Conservation (phyloP, 2,113 vertebrate genomes). For the Gobiocypris rarus region DNA sequence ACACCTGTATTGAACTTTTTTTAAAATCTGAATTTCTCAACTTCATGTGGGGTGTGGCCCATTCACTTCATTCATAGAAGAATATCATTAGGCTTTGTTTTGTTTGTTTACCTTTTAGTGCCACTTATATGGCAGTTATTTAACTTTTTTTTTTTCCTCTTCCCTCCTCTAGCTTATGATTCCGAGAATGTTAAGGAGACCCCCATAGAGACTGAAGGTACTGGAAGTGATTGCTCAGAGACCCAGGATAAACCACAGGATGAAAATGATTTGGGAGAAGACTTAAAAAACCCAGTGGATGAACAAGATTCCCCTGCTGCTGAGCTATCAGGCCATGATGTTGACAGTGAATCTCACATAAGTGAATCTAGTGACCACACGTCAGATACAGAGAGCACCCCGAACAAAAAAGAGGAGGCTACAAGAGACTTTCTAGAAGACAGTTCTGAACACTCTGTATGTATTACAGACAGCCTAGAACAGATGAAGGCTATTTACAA, state of each 20-base stretch:
- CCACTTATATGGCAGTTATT: not conserved
- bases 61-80: not conserved
- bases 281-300: conserved; percentile 77
- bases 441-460: conserved; percentile 75
- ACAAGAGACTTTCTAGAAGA: conserved; percentile 70
- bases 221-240: conserved; percentile 76
- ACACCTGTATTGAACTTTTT: not conserved
- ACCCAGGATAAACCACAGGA: conserved; percentile 82
- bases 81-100: not conserved
- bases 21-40: not conserved
- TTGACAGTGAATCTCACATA: conserved; percentile 94
- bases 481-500: conserved; percentile 99
- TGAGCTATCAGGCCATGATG: conserved; percentile 90
- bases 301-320: conserved; percentile 87
- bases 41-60: not conserved
- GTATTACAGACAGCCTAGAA: conserved; percentile 88
- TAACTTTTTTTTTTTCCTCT: conserved; percentile 56
- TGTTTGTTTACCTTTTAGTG: not conserved
- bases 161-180: conserved; percentile 86
- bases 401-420: conserved; percentile 83
- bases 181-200: conserved; percentile 88
- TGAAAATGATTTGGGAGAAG: conserved; percentile 65
- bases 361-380: conserved; percentile 93
- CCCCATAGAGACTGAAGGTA: conserved; percentile 82
- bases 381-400: conserved; percentile 88